Conservation (phyloP, 2,888 invertebrate genomes). For the Campaea margaritaria region DNA sequence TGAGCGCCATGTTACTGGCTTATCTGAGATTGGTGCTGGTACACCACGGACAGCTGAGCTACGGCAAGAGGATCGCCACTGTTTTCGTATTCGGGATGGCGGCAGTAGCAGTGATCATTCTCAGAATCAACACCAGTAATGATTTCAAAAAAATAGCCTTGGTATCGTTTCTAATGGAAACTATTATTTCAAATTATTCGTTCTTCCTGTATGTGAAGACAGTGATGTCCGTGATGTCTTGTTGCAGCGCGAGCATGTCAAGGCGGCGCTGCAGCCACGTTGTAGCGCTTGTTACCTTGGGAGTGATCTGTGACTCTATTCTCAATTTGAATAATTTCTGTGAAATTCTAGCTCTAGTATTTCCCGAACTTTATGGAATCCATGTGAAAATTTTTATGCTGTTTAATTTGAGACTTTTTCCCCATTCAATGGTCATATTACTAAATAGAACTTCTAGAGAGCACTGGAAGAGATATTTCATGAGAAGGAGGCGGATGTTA, state of each 20-base stretch:
- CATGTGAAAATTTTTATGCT: too few species aligned
- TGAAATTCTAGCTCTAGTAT: too few species aligned
- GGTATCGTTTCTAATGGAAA: too few species aligned
- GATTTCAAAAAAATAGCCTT: too few species aligned
- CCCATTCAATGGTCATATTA: background rate
- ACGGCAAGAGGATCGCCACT: conserved; percentile 8
- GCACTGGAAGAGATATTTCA: conserved; percentile 10
- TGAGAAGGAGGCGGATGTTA: background rate
- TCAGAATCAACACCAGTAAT: background rate
- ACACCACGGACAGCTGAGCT: conserved; percentile 2
- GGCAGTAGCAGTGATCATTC: background rate
- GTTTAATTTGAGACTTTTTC: background rate
- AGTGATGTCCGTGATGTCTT: conserved; percentile 7
- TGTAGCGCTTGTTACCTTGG: background rate
- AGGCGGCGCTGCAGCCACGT: background rate
- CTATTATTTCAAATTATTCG: too few species aligned
- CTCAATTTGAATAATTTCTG: too few species aligned
- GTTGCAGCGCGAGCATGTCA: background rate
- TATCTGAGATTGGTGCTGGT: conserved; percentile 9
- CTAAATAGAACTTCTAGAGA: conserved; percentile 2
- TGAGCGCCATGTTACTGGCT: conserved; percentile 1
- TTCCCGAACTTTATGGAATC: too few species aligned
- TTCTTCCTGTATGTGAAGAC: conserved; percentile 1
- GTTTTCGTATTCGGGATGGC: background rate
- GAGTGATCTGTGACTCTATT: background rate